Evolutionary conservation across 2,113 vertebrate species (phyloP), one percentile per base, ranked within the genome.

Genomic region (Rhegmatorhina hoffmannsi): DNA sequence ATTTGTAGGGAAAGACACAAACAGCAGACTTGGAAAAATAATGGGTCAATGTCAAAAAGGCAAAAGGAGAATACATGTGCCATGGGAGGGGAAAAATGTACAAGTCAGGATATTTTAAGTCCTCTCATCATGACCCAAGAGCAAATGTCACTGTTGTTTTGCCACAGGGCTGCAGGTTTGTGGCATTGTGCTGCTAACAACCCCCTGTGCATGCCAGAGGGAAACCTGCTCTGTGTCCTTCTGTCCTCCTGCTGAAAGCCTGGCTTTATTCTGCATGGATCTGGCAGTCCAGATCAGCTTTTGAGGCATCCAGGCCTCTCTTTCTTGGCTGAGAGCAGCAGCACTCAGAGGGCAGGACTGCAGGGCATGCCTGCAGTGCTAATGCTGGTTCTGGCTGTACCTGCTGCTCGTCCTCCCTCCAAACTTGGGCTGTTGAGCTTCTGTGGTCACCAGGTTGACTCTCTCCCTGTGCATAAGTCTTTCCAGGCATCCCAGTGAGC

Each of bases 401-500:
- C 90, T 94, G 89, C 26, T 88, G 90, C 62, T 43, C 2, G 0
- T 87, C 53, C 73, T 92, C 64, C 29, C 84, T 87, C 90, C 92
- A 95, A 90, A 89, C 83, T 81, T 77, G 91, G 96, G 60, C 91
- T 89, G 24, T 0, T 0, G 63, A 92, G 50, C 84, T 46, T 66
- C 82, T 46, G 31, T 20, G 1, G 70, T 47, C 79, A 63, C 89
- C 92, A 93, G 86, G 70, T 84, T 87, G 77, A 49, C 59, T 9
- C n/a, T 78, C 64, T 74, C 1, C 0, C 33, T 25, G 10, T 2
- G 10, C 58, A 1, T 24, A 95, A 97, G 79, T 36, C 70, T 90
- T 95, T 97, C 96, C 95, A 96, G 92, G 90, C 94, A 33, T 34
- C 50, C 68, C 38, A 38, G 87, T 1, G 36, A 91, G 31, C 44